phyloP scores from a whole-genome alignment of 35 echinoderm and acorn worm species.

The Heliocidaris tuberculata region DNA sequence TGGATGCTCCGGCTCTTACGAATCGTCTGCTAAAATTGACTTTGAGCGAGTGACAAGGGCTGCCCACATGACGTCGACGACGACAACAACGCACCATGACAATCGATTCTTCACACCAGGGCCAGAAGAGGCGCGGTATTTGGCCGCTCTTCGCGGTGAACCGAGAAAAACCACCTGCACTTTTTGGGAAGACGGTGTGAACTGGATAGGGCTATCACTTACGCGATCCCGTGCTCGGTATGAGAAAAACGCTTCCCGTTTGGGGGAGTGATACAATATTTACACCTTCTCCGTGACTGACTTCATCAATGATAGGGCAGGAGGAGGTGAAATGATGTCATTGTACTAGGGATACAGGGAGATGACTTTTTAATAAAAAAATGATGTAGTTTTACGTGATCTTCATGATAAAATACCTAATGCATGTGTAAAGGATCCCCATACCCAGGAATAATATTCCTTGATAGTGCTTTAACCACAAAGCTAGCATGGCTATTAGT shows the following conservation, averaged over 20 bases:
- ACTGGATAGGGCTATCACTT: constrained; percentile 9
- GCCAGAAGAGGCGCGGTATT: constrained; percentile 6
- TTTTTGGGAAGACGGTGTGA: constrained; percentile 1
- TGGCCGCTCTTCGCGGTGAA: neutral
- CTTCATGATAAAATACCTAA: neutral
- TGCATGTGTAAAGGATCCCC: neutral
- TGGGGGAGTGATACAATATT: constrained; percentile 10
- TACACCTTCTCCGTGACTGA: constrained; percentile 15
- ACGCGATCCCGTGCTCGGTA: neutral
- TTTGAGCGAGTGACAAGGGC: neutral
- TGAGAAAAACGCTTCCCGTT: neutral
- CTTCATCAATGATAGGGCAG: neutral
- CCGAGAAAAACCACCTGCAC: constrained; percentile 14
- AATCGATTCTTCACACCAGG: constrained; percentile 16
- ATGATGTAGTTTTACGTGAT: neutral
- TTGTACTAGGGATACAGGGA: neutral
- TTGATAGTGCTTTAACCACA: neutral
- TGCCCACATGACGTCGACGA: neutral
- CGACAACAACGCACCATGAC: neutral
- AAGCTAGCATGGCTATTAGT: neutral
- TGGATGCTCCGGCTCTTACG: neutral
- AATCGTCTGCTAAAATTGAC: constrained; percentile 2
- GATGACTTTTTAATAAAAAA: neutral
- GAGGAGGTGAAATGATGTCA: neutral
- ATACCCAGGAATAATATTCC: neutral